Evolutionary conservation across 2,113 vertebrate genomes (phyloP).

Genomic region (Xenopus borealis): DNA sequence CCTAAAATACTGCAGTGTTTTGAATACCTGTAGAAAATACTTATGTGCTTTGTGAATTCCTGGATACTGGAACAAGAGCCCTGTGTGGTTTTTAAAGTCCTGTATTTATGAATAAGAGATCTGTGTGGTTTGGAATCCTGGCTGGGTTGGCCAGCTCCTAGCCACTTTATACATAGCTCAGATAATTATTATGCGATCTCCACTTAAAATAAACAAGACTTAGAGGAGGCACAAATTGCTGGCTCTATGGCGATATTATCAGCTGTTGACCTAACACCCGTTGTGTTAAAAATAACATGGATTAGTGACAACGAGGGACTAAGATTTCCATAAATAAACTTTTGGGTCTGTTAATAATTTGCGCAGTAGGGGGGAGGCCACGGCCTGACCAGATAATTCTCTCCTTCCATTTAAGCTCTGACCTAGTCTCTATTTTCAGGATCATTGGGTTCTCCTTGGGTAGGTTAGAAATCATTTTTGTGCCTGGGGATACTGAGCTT

Average conservation of each 20-base stretch:
- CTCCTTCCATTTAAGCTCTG: constrained; percentile 12
- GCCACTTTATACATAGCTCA: background rate
- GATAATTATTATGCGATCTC: background rate
- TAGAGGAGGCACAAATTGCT: constrained; percentile 3
- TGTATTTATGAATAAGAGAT: background rate
- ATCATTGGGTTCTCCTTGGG: constrained; percentile 11
- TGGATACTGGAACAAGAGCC: background rate
- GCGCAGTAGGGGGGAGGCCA: background rate
- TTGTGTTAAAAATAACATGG: constrained; percentile 37
- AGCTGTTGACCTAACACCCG: constrained; percentile 2
- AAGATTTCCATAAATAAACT: constrained; percentile 44
- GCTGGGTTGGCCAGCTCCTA: too few relatives aligned
- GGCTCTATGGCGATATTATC: constrained; percentile 13
- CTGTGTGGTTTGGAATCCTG: background rate
- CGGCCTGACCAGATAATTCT: constrained; percentile 1
- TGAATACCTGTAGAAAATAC: background rate
- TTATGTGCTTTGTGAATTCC: background rate
- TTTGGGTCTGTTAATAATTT: constrained; percentile 40
- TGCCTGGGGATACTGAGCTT: constrained; percentile 23
- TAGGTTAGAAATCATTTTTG: constrained; percentile 1
- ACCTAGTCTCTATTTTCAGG: constrained; percentile 31
- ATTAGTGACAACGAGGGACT: constrained; percentile 12
- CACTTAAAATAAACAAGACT: constrained; percentile 25
- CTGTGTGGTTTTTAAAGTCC: background rate
- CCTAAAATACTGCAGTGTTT: too few relatives aligned